A percentile compares a stretch with the other conserved stretches of the same genome.
These are phyloP conservation scores for Apoderus coryli DNA, from an alignment of 2,888 invertebrate genomes.

Conservation along the genomic window DNA sequence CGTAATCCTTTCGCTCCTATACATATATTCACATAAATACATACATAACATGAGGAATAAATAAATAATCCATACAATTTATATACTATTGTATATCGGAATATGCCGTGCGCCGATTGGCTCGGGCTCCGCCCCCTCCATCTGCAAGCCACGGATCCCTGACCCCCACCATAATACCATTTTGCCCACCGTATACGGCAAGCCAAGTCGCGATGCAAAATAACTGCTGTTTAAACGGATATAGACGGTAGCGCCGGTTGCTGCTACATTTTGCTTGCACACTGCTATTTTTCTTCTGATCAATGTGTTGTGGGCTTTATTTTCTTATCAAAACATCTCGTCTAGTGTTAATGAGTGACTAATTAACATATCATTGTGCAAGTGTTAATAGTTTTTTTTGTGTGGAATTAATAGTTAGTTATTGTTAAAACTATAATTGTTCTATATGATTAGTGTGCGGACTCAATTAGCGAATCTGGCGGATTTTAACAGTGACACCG, in stretches of 20 bases:
- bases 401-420: too few species aligned
- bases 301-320: too few species aligned
- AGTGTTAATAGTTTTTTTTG: too few species aligned
- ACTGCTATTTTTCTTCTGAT: too few species aligned
- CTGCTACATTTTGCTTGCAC: too few species aligned
- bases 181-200: constrained; percentile 22
- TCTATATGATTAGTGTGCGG: too few species aligned
- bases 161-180: constrained; percentile 31
- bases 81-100: constrained; percentile 36
- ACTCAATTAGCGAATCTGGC: constrained; percentile 38
- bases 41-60: constrained; percentile 35
- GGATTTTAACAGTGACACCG: constrained; percentile 43
- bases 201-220: constrained; percentile 23
- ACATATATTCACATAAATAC: constrained; percentile 34
- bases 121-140: constrained; percentile 24
- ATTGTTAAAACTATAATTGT: too few species aligned
- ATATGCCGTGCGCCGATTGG: constrained; percentile 19
- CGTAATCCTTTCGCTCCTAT: constrained; percentile 29
- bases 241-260: constrained; percentile 28
- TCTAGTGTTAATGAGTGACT: too few species aligned
- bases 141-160: constrained; percentile 23
- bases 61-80: constrained; percentile 38
- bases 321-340: too few species aligned
- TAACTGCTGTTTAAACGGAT: constrained; percentile 28
- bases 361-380: too few species aligned